phyloP scores from a whole-genome alignment of 1,140 invertebrate genomes.

The Gryllus bimaculatus region DNA sequence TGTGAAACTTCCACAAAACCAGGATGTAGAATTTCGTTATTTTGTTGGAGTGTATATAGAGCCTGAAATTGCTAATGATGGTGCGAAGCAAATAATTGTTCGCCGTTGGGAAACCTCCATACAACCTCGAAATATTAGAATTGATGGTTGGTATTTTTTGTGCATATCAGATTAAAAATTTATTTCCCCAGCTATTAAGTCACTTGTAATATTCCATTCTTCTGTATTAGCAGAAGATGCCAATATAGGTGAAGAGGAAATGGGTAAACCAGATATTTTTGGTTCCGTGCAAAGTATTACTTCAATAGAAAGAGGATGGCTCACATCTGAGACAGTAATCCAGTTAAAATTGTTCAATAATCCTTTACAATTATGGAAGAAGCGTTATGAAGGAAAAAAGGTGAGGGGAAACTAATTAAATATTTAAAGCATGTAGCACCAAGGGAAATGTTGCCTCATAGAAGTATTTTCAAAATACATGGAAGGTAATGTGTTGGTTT shows the following conservation, averaged over 20 bases:
- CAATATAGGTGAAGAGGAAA: slow-evolving; percentile 30
- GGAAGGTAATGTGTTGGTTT: too few relatives aligned
- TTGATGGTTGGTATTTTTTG: slow-evolving; percentile 35
- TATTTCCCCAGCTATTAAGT: slow-evolving; percentile 29
- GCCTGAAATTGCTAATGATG: slow-evolving; percentile 11
- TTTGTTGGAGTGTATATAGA: slow-evolving; percentile 53
- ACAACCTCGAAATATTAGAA: slow-evolving; percentile 49
- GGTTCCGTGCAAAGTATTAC: slow-evolving; percentile 52
- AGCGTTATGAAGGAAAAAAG: slow-evolving; percentile 57
- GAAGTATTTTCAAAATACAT: too few relatives aligned
- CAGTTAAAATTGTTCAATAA: slow-evolving; percentile 80
- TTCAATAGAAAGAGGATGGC: slow-evolving; percentile 72
- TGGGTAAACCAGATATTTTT: slow-evolving; percentile 46
- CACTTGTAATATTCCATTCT: neutral
- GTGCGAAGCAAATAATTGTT: slow-evolving; percentile 44
- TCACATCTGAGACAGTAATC: slow-evolving; percentile 73
- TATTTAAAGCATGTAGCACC: too few relatives aligned
- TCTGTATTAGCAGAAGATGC: too few relatives aligned
- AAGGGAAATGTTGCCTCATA: too few relatives aligned
- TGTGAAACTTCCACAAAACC: slow-evolving; percentile 46
- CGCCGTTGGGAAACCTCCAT: slow-evolving; percentile 77
- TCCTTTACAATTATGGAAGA: slow-evolving; percentile 74
- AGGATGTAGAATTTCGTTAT: slow-evolving; percentile 66
- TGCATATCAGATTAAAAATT: neutral
- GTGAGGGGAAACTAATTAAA: slow-evolving; percentile 30